Conservation (phyloP, 2,113 vertebrate genomes). For the Varanus salvator region DNA sequence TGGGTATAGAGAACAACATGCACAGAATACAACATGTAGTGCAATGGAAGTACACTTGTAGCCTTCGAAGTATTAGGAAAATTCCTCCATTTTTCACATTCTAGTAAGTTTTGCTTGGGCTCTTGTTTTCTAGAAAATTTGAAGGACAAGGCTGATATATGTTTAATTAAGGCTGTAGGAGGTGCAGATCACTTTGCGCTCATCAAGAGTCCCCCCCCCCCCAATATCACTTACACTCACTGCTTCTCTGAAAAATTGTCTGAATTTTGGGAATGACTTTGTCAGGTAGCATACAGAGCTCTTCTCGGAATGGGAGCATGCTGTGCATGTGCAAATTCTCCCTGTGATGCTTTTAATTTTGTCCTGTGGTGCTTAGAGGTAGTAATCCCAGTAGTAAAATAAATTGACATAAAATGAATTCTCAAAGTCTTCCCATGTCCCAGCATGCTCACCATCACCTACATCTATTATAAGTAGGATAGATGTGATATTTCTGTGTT, state of each 20-base stretch:
- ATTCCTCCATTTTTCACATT: background rate
- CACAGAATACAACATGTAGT: background rate
- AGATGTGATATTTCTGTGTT: background rate
- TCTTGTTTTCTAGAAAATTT: background rate
- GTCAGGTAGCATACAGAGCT: background rate
- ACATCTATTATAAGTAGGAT: background rate
- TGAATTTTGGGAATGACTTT: background rate
- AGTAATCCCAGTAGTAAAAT: background rate
- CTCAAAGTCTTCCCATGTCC: background rate
- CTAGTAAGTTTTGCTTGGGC: background rate
- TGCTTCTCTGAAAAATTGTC: background rate
- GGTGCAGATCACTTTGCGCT: background rate
- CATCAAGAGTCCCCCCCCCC: background rate
- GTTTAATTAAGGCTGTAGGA: background rate
- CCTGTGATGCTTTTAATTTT: background rate
- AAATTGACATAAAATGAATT: background rate
- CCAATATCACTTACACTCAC: background rate
- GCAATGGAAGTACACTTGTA: background rate
- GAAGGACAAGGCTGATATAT: background rate
- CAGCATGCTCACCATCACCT: background rate
- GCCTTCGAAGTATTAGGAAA: background rate
- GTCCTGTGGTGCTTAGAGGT: background rate
- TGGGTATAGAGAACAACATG: background rate
- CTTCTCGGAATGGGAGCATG: background rate
- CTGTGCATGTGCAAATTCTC: background rate